Percentiles rank a stretch among this genome's conserved stretches.
phyloP scores from a whole-genome alignment of 1,140 invertebrate genomes.

The Cydia amplana region DNA sequence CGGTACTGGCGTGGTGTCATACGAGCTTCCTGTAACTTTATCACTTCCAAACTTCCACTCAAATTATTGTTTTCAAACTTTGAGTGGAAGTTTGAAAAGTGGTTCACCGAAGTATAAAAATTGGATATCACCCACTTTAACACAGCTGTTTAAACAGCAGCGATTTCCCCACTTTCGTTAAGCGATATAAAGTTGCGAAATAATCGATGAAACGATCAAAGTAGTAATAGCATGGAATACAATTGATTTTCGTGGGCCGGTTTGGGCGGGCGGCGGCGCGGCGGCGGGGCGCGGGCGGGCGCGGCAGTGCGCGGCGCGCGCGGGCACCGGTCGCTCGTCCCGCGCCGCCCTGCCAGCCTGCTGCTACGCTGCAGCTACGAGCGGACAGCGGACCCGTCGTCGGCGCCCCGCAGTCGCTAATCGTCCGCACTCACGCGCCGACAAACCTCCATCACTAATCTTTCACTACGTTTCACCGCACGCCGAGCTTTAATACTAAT shows the following conservation, averaged over 20 bases:
- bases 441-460: neutral
- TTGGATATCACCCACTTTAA: conserved; percentile 21
- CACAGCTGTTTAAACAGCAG: conserved; percentile 11
- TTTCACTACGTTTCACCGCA: neutral
- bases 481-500: neutral
- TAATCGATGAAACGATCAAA: conserved; percentile 30
- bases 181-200: conserved; percentile 27
- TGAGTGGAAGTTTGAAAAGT: neutral
- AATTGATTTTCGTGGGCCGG: conserved; percentile 9
- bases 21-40: conserved; percentile 5
- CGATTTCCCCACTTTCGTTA: neutral
- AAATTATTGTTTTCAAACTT: conserved; percentile 29
- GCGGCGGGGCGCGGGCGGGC: conserved; percentile 41
- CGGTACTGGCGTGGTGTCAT: neutral
- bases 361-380: too few relatives aligned
- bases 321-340: conserved; percentile 53
- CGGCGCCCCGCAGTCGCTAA: conserved; percentile 38
- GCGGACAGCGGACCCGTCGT: conserved; percentile 35
- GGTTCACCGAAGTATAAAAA: neutral
- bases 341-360: conserved; percentile 36
- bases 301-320: conserved; percentile 65
- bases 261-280: conserved; percentile 34
- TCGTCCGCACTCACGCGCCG: conserved; percentile 20
- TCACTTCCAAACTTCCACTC: conserved; percentile 5
- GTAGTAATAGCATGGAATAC: conserved; percentile 24